Evolutionary conservation across 2,113 vertebrate genomes (phyloP).

Genomic region (Erythrocercus mccallii): DNA sequence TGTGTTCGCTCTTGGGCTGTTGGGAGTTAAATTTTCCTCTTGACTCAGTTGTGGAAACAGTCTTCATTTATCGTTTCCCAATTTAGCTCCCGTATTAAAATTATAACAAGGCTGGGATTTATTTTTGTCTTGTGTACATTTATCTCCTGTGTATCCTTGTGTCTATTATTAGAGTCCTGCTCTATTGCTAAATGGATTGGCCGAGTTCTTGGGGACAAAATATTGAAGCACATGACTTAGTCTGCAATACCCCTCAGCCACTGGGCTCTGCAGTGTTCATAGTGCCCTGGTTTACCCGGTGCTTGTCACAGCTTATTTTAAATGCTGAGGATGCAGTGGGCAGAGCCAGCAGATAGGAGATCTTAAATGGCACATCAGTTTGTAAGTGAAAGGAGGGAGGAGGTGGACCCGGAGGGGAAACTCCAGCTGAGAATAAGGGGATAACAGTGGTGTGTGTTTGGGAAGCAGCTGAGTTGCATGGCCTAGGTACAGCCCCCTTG

Average conservation of each 20-base stretch:
- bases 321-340: background rate
- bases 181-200: slow-evolving; percentile 51
- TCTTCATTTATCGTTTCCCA: slow-evolving; percentile 40
- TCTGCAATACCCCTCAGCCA: background rate
- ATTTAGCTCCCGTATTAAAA: slow-evolving; percentile 43
- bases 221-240: background rate
- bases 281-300: background rate
- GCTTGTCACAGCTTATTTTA: slow-evolving; percentile 1
- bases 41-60: background rate
- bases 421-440: slow-evolving; percentile 23
- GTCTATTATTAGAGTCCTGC: slow-evolving; percentile 52
- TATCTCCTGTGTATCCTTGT: slow-evolving; percentile 47
- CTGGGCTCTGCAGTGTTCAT: background rate
- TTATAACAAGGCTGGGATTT: slow-evolving; percentile 49
- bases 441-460: background rate
- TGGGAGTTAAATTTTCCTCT: slow-evolving; percentile 42
- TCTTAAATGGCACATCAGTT: background rate
- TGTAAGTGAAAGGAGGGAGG: background rate
- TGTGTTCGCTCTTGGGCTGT: background rate
- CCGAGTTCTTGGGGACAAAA: slow-evolving; percentile 39
- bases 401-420: background rate
- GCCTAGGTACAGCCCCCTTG: background rate
- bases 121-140: slow-evolving; percentile 56
- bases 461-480: background rate
- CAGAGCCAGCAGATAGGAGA: slow-evolving; percentile 19